phyloP scores from a whole-genome alignment of 2,888 invertebrate species.

The Petrophora chlorosata region DNA sequence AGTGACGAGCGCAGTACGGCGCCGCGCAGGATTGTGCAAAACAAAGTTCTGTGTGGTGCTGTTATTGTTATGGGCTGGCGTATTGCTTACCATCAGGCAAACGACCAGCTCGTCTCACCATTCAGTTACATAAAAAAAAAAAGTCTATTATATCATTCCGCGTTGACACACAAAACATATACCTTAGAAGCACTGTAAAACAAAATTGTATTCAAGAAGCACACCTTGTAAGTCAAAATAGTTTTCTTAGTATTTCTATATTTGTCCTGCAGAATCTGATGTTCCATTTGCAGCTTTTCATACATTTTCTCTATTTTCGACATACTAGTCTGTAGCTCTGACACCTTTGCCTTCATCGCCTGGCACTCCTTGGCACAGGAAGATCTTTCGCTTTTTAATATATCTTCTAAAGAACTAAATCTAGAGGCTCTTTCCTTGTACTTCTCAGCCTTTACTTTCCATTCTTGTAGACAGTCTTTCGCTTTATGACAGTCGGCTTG shows the following conservation, averaged over 20 bases:
- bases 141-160: too few species aligned
- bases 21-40: too few species aligned
- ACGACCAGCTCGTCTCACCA: too few species aligned
- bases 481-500: constrained; percentile 66
- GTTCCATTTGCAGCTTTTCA: constrained; percentile 65
- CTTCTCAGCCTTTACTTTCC: constrained; percentile 65
- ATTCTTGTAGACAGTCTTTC: constrained; percentile 61
- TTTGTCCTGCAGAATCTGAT: constrained; percentile 81
- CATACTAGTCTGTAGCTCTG: constrained; percentile 72
- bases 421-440: constrained; percentile 67
- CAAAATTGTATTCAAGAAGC: too few species aligned
- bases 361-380: constrained; percentile 61
- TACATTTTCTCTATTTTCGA: constrained; percentile 68
- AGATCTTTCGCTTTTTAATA: constrained; percentile 64
- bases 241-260: constrained; percentile 86
- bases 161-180: too few species aligned
- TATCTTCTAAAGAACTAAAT: constrained; percentile 65
- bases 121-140: too few species aligned
- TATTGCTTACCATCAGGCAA: too few species aligned
- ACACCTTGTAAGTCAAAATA: constrained; percentile 85
- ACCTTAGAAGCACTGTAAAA: too few species aligned
- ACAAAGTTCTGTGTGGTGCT: too few species aligned
- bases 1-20: too few species aligned
- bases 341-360: constrained; percentile 68
- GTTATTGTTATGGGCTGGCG: too few species aligned